Evolutionary conservation across 2,888 invertebrate species (phyloP).

Genomic region (Cotesia congregata): DNA sequence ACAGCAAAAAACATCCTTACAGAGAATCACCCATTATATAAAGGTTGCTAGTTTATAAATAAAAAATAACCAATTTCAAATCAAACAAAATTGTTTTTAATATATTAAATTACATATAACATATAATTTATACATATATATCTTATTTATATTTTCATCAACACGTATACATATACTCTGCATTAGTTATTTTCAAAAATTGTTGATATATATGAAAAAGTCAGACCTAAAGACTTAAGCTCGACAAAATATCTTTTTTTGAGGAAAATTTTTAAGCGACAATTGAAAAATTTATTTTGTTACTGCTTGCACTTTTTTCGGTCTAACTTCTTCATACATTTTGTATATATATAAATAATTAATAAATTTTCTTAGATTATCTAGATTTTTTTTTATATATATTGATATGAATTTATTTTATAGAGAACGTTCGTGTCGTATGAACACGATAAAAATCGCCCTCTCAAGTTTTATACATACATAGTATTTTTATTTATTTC

Average conservation of each 20-base stretch:
- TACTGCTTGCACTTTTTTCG: too few species aligned
- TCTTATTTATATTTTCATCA: background rate
- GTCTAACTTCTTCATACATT: background rate
- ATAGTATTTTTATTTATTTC: background rate
- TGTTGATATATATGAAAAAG: slow-evolving; percentile 2
- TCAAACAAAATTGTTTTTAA: background rate
- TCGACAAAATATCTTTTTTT: too few species aligned
- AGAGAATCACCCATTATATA: background rate
- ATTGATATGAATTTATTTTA: background rate
- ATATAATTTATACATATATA: slow-evolving; percentile 1
- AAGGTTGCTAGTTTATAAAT: background rate
- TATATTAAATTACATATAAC: slow-evolving; percentile 16
- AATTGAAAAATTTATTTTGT: too few species aligned
- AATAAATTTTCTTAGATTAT: background rate
- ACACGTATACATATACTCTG: slow-evolving; percentile 21
- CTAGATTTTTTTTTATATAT: background rate
- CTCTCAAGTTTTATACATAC: background rate
- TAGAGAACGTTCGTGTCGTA: slow-evolving; percentile 11
- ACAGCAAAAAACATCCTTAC: too few species aligned
- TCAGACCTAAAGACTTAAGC: background rate
- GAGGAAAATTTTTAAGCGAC: too few species aligned
- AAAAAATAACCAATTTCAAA: background rate
- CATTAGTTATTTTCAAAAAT: background rate
- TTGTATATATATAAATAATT: background rate
- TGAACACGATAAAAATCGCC: slow-evolving; percentile 7